Conservation (phyloP, 2,113 vertebrate species). For the Oncorhynchus masou region DNA sequence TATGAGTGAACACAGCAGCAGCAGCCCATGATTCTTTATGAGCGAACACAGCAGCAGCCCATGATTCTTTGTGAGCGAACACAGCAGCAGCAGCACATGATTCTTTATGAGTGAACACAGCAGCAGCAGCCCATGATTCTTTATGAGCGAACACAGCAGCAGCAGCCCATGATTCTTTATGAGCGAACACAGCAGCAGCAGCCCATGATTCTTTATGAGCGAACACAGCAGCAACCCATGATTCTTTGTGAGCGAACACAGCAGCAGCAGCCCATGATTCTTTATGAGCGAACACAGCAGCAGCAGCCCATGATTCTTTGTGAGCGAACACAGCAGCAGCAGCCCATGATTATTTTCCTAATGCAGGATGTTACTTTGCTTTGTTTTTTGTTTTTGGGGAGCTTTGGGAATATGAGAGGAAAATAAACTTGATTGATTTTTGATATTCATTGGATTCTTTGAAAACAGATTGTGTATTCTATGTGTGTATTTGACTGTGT, state of each 20-base stretch:
- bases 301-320: slow-evolving; percentile 34
- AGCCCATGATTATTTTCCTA: slow-evolving; percentile 28
- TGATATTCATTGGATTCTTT: slow-evolving; percentile 13
- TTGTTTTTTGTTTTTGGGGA: background rate
- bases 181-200: slow-evolving; percentile 17
- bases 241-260: slow-evolving; percentile 28
- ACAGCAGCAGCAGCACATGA: slow-evolving; percentile 26
- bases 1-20: slow-evolving; percentile 21
- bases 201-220: slow-evolving; percentile 39
- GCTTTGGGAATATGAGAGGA: background rate
- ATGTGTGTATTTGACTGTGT: slow-evolving; percentile 30
- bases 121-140: slow-evolving; percentile 31
- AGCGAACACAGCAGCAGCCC: slow-evolving; percentile 20
- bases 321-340: slow-evolving; percentile 16
- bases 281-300: slow-evolving; percentile 19
- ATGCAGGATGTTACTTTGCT: background rate
- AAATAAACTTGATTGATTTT: slow-evolving; percentile 18
- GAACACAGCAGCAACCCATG: slow-evolving; percentile 21
- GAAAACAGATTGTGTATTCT: background rate
- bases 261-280: slow-evolving; percentile 31
- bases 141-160: slow-evolving; percentile 22
- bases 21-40: slow-evolving; percentile 22
- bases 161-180: slow-evolving; percentile 37
- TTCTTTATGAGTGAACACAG: slow-evolving; percentile 23
- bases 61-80: slow-evolving; percentile 12